Percentiles rank a stretch among this genome's conserved stretches.
phyloP scores from a whole-genome alignment of 2,797 vertebrate species.

The Iguana delicatissima region DNA sequence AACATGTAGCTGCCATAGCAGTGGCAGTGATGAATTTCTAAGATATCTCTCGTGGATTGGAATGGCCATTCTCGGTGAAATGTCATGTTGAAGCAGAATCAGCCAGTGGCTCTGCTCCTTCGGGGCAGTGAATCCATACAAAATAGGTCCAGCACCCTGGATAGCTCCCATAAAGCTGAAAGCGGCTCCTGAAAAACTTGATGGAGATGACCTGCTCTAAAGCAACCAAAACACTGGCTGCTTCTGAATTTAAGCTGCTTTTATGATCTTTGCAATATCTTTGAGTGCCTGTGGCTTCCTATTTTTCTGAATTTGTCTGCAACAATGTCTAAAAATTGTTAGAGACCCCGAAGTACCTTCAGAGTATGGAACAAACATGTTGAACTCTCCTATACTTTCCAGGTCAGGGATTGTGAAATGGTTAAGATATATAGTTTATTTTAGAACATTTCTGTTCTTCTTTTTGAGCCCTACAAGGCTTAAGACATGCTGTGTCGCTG shows the following conservation, averaged over 20 bases:
- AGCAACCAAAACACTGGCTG: too few relatives aligned
- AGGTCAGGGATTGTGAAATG: background rate
- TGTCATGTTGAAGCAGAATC: background rate
- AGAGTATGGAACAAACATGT: background rate
- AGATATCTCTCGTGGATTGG: background rate
- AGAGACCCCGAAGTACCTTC: background rate
- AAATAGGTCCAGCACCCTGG: too few relatives aligned
- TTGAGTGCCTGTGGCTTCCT: background rate
- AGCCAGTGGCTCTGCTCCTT: too few relatives aligned
- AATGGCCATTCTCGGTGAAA: background rate
- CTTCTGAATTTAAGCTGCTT: too few relatives aligned
- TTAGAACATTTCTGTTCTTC: background rate
- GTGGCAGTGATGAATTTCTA: background rate
- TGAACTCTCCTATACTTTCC: background rate
- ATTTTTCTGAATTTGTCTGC: background rate
- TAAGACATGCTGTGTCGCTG: background rate
- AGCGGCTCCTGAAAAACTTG: too few relatives aligned
- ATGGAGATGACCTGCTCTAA: too few relatives aligned
- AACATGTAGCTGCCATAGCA: background rate
- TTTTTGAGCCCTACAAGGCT: background rate
- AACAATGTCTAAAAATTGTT: background rate
- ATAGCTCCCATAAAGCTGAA: too few relatives aligned
- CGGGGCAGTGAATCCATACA: too few relatives aligned
- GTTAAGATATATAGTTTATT: background rate
- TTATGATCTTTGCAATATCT: background rate